Evolutionary conservation across 2,113 vertebrate species (phyloP), one percentile per base, ranked within the genome.

Genomic region (Boleophthalmus pectinirostris): DNA sequence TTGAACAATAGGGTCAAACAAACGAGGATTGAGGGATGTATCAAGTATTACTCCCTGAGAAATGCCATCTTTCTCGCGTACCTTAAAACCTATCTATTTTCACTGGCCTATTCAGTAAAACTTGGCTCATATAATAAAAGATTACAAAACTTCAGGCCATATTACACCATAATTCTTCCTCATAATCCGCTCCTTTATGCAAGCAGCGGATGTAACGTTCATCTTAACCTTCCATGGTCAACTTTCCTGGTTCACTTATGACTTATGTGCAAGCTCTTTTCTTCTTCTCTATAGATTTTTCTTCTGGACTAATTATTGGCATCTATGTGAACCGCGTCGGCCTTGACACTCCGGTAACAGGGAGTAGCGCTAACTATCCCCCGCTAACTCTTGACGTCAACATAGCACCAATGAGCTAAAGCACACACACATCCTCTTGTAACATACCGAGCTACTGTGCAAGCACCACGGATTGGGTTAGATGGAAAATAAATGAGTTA

Each of bases 21-120:
- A n/a, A 80, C 33, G 69, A 86, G 72, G 75, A 83, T 78, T 73
- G 73, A 77, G 82, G 87, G 89, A 89, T 90, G 87, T 90, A 79
- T 85, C 76, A 81, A 89, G 88, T 90, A 85, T 82, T 83, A 84
- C 85, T 92, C 88, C 91, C 91, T 92, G 91, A 92, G 91, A 89
- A 89, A 88, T 75, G 53, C 70, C 58, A 56, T 83, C 75, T 79
- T 69, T 70, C 81, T 78, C 79, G 73, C 73, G 88, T 90, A 90
- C 86, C 81, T 29, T 81, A 68, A 76, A 84, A 83, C 70, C n/a
- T 23, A 43, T n/a, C 20, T 25, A 68, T 66, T 25, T 47, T 73
- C 83, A 81, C 78, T 73, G 73, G 74, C 77, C 71, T 9, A 65
- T 33, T 45, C 1, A 47, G 64, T 43, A 47, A 2, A 72, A 24